Evolutionary conservation across 1,140 invertebrate species (phyloP).

Genomic region (Eufriesea mexicana): DNA sequence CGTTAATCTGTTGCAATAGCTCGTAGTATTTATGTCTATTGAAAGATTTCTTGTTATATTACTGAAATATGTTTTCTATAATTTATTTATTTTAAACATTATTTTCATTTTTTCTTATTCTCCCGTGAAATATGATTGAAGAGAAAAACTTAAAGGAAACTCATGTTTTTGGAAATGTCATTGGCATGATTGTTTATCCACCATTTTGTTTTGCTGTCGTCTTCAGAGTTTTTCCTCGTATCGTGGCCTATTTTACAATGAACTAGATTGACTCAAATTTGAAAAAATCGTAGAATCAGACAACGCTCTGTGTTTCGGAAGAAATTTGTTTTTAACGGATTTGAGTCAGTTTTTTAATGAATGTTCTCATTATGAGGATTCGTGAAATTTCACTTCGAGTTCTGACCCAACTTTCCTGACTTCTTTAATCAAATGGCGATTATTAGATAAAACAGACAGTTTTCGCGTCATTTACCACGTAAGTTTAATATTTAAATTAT

Average conservation of each 20-base stretch:
- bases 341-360: conserved; percentile 12
- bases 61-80: not conserved
- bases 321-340: not conserved
- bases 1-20: not conserved
- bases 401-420: conserved; percentile 77
- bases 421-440: conserved; percentile 77
- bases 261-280: conserved; percentile 56
- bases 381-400: conserved; percentile 73
- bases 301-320: not conserved
- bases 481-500: conserved; percentile 43
- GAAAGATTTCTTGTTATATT: not conserved
- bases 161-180: conserved; percentile 65
- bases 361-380: conserved; percentile 70
- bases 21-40: not conserved
- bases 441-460: conserved; percentile 70
- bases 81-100: not conserved
- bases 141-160: not conserved
- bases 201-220: conserved; percentile 80
- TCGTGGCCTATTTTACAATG: conserved; percentile 71
- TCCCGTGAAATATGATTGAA: not conserved
- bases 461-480: conserved; percentile 64
- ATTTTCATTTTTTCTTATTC: not conserved
- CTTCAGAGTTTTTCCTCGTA: conserved; percentile 75
- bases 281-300: conserved; percentile 18
- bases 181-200: conserved; percentile 79